phyloP scores from a whole-genome alignment of 1,140 invertebrate species.

The Wiebesia pumilae region DNA sequence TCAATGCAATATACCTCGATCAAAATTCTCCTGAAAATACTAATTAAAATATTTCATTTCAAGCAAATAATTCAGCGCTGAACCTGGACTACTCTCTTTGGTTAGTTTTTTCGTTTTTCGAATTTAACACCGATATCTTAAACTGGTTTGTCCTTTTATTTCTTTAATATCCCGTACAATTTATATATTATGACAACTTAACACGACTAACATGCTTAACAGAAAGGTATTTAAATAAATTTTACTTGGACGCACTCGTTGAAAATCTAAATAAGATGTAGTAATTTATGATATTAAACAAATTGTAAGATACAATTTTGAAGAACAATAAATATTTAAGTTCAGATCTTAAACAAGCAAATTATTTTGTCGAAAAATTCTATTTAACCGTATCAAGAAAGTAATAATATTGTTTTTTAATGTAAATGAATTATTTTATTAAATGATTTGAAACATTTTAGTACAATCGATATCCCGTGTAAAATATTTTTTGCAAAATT shows the following conservation, averaged over 20 bases:
- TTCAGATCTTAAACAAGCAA: too few species aligned
- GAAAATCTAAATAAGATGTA: not conserved
- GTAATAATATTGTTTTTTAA: not conserved
- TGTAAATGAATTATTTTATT: not conserved
- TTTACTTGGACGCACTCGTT: not conserved
- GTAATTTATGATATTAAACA: not conserved
- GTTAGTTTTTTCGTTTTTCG: not conserved
- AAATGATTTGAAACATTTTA: too few species aligned
- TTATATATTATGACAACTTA: not conserved
- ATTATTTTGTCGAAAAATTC: too few species aligned
- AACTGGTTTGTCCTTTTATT: not conserved
- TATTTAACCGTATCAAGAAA: not conserved
- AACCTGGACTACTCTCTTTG: not conserved
- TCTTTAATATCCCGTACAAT: not conserved
- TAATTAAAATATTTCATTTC: not conserved
- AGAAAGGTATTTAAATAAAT: not conserved
- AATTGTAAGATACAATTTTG: too few species aligned
- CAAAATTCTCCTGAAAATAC: too few species aligned
- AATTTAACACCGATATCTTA: not conserved
- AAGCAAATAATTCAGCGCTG: not conserved
- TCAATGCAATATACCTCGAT: too few species aligned
- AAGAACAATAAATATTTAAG: too few species aligned
- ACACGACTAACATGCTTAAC: too few species aligned
- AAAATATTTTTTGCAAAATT: too few species aligned
- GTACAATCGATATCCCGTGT: too few species aligned